Evolutionary conservation across 2,797 vertebrate genomes (phyloP).

Genomic region (Anolis apletophallus): DNA sequence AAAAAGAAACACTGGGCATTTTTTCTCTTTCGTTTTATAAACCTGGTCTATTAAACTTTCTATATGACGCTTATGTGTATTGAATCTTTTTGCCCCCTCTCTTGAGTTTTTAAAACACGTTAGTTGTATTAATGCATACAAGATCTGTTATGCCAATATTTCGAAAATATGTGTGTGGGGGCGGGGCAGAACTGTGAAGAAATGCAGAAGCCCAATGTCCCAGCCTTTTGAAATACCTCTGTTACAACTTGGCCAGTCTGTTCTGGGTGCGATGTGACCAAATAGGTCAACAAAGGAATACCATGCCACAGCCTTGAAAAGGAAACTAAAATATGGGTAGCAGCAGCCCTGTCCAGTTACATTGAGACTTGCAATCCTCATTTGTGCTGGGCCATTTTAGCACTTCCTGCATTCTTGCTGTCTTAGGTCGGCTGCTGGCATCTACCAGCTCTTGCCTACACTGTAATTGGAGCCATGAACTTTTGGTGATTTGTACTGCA

Average conservation of each 20-base stretch:
- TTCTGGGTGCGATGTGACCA: no score
- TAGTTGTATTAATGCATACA: neutral
- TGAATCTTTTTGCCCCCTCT: neutral
- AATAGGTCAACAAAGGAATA: neutral
- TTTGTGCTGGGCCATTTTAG: neutral
- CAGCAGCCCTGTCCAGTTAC: neutral
- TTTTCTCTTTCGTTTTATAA: conserved; percentile 28
- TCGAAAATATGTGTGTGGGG: neutral
- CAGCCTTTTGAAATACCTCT: neutral
- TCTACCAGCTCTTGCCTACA: neutral
- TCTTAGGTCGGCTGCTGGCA: neutral
- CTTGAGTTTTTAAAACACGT: neutral
- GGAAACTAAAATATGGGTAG: neutral
- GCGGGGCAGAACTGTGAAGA: neutral
- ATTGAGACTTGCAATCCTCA: neutral
- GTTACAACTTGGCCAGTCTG: neutral
- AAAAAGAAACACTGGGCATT: conserved; percentile 4
- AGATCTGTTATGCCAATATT: neutral
- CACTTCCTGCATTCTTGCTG: neutral
- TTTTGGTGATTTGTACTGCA: no score
- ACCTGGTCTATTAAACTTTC: conserved; percentile 14
- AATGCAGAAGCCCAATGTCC: neutral
- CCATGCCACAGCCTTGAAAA: neutral
- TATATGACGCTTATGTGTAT: neutral
- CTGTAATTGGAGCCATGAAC: neutral